Base-by-base conservation (phyloP, 2,888 invertebrate species). In the Boloria selene region DNA sequence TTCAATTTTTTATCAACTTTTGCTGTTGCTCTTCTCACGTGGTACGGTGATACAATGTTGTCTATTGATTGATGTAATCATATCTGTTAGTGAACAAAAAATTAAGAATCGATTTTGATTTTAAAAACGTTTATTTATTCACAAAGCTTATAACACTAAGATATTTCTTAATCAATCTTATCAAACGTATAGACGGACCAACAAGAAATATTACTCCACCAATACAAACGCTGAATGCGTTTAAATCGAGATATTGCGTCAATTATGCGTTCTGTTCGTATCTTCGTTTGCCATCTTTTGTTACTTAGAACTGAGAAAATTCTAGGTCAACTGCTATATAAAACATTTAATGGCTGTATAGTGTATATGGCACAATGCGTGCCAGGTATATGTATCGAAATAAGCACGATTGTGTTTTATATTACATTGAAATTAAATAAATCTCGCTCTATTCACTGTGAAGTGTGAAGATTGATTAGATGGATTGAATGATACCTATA, bases 321-420 rank as follows among this genome's bases (percentile, higher is more conserved):
- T 69, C 70, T 70, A 70, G 70, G 70, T 65, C 70, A 62, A 67
- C 62, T 56, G 56, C 53, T 65, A 52, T 65, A 52, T 55, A 52
- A 50, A 44, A 49, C 44, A 62, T 54, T 59, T 58, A 50, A 50
- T 38, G 52, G 18, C 38, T 63, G 22, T 59, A 31, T 45, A 56
- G 14, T 55, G 54, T 55, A 56, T 45, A 56, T 45, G 26, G 16
- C 26, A 56, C 10, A 16, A 26, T 45, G 13, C 31, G 10, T 38
- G 31, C 31, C 31, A 38, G 22, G n/a, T 44, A 52, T 26, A 31
- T 52, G 26, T 42, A 45, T 45, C 14, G 14, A 3, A 17, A 14
- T 22, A 22, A 45, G 14, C 31, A 49, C 26, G 26, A 45, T 6
- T 26, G n/a, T 5, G 7, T 13, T 5, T 17, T 3, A 49, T 1